These are phyloP conservation scores for Lepidurus packardi DNA, from an alignment of 1,140 invertebrate genomes.

Conservation along the genomic window DNA sequence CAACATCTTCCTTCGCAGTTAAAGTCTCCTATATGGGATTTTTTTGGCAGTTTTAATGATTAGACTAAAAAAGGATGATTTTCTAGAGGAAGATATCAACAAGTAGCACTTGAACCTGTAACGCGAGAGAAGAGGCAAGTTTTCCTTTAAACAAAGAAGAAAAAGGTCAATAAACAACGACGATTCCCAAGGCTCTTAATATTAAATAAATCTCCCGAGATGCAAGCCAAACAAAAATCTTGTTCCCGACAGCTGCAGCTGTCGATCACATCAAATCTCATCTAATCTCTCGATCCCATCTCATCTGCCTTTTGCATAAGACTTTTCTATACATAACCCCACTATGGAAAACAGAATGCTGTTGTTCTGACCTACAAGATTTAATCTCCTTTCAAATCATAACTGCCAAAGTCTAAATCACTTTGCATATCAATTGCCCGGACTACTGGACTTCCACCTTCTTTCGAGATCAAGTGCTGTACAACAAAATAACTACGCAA, in stretches of 20 bases:
- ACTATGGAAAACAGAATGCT: not conserved
- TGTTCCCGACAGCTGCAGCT: conserved; percentile 7
- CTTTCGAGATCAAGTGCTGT: no score
- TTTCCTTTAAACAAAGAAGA: not conserved
- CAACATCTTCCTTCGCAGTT: no score
- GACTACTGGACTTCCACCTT: no score
- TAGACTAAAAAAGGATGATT: not conserved
- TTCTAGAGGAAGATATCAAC: conserved; percentile 6
- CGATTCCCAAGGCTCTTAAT: conserved; percentile 3
- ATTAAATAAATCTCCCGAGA: conserved; percentile 5
- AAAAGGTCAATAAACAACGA: conserved; percentile 7
- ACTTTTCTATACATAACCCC: not conserved
- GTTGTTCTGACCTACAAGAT: not conserved
- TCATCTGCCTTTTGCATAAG: not conserved
- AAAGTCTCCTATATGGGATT: not conserved
- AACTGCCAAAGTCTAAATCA: no score
- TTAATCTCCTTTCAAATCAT: no score
- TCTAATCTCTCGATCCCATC: conserved; percentile 13
- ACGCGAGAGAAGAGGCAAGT: not conserved
- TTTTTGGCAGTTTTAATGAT: not conserved
- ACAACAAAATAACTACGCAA: no score
- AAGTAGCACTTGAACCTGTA: conserved; percentile 6
- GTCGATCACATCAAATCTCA: not conserved
- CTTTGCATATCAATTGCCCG: no score
- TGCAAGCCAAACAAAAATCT: conserved; percentile 8